These are phyloP conservation scores for Gambusia affinis DNA, from an alignment of 2,113 vertebrate species.

Conservation along the genomic window DNA sequence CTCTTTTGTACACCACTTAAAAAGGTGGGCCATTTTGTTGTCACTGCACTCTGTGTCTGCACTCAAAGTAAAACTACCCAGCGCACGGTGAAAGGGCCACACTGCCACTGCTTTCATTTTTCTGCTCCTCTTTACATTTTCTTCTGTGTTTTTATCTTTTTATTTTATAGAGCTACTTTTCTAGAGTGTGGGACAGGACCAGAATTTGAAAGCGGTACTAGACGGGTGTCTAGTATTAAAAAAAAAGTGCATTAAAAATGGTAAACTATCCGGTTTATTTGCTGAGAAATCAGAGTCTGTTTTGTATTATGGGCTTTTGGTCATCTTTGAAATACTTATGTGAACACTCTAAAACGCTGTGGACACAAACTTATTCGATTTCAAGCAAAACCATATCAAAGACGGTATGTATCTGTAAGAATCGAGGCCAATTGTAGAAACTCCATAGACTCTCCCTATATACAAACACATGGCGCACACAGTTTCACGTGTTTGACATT, in stretches of 20 bases:
- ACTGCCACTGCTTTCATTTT: background rate
- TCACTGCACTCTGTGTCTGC: background rate
- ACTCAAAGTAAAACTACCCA: background rate
- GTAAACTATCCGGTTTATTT: no score
- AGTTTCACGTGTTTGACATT: no score
- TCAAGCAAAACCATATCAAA: no score
- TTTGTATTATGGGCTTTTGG: no score
- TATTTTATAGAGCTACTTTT: background rate
- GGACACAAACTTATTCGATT: no score
- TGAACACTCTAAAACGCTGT: no score
- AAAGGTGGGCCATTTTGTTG: slow-evolving; percentile 3
- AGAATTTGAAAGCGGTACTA: background rate
- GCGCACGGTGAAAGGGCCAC: background rate
- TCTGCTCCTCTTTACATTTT: background rate
- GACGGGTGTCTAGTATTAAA: background rate
- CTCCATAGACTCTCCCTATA: no score
- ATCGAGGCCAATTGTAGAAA: no score
- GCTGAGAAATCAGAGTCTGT: no score
- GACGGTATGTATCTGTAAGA: no score
- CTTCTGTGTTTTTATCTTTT: background rate
- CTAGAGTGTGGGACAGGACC: background rate
- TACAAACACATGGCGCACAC: no score
- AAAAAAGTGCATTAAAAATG: background rate
- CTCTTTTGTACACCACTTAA: slow-evolving; percentile 19
- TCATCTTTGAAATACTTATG: no score